Percentiles rank a stretch among this genome's conserved stretches.
Conservation (phyloP, 2,113 vertebrate genomes). For the Bos taurus region ARS-UCD2.0 NC_037346.1:52902501-52903000, state of each 20-base stretch:
- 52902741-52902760: not conserved
- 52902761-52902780: not conserved
- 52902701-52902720: fast-evolving
- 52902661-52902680: fast-evolving
- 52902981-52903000: not conserved
- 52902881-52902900: not conserved
- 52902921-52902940: not conserved
- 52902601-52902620: not conserved
- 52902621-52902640: not conserved
- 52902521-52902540: not conserved
- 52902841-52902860: constrained; percentile 9
- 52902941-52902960: not conserved
- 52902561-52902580: not conserved
- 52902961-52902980: not conserved
- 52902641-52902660: not conserved
- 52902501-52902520: too few relatives aligned
- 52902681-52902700: not conserved
- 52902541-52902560: fast-evolving
- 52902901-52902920: not conserved
- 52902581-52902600: fast-evolving
- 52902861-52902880: constrained; percentile 2
- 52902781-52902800: constrained; percentile 39
- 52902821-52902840: not conserved
- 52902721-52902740: not conserved
- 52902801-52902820: not conserved